Evolutionary conservation across 2,888 invertebrate species (phyloP).

Genomic region (Drosophila monieri): DNA sequence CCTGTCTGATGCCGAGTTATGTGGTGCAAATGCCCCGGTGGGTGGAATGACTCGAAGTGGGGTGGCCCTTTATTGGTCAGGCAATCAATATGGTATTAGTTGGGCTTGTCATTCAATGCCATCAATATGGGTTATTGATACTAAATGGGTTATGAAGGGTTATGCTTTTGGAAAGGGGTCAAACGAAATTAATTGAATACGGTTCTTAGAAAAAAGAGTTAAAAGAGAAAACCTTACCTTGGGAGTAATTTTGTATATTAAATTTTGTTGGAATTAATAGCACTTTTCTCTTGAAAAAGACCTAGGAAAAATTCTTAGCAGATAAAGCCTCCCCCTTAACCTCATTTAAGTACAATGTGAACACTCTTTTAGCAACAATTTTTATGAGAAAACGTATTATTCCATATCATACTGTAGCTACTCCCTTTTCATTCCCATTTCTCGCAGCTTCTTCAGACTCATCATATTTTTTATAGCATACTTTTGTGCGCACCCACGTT

Average conservation of each 20-base stretch:
- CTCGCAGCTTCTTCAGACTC: conserved; percentile 53
- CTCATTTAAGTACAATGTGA: conserved; percentile 23
- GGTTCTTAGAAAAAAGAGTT: background rate
- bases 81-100: conserved; percentile 76
- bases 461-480: conserved; percentile 76
- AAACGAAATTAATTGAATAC: background rate
- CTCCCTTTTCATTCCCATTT: conserved; percentile 12
- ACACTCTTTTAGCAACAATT: conserved; percentile 38
- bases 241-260: too few species aligned
- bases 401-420: conserved; percentile 7
- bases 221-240: background rate
- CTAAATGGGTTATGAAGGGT: conserved; percentile 11
- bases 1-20: conserved; percentile 71
- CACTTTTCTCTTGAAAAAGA: too few species aligned
- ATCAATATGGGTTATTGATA: conserved; percentile 66
- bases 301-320: background rate
- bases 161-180: background rate
- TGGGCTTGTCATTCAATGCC: conserved; percentile 68
- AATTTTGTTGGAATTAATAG: too few species aligned
- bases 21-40: conserved; percentile 64
- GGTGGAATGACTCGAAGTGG: conserved; percentile 20
- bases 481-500: conserved; percentile 66
- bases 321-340: background rate
- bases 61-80: conserved; percentile 62
- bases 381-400: conserved; percentile 28